Evolutionary conservation across 2,797 vertebrate species (phyloP).

Genomic region (Okamejei kenojei): DNA sequence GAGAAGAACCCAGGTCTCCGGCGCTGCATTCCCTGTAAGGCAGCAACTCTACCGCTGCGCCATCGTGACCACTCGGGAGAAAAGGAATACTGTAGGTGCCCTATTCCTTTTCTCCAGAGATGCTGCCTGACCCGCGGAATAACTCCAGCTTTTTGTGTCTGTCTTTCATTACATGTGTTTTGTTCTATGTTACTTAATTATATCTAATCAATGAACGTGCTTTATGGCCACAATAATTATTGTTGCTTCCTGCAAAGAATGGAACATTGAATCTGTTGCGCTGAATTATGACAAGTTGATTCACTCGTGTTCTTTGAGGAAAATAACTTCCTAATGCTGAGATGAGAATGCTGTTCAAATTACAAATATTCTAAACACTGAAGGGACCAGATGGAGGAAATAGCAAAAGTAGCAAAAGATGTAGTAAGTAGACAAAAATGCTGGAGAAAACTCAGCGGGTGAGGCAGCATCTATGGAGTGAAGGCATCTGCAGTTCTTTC

Average conservation of each 20-base stretch:
- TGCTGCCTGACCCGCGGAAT: no score
- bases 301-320: background rate
- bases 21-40: no score
- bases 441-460: no score
- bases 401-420: background rate
- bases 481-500: no score
- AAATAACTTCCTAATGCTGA: background rate
- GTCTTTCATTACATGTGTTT: no score
- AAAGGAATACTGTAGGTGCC: no score
- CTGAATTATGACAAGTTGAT: background rate
- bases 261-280: background rate
- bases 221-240: background rate
- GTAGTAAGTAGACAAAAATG: background rate
- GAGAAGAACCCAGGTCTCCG: no score
- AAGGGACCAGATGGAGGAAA: background rate
- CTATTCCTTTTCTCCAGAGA: no score
- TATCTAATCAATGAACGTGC: background rate
- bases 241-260: background rate
- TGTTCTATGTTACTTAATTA: background rate
- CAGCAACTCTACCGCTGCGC: no score
- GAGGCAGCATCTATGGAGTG: no score
- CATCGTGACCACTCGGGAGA: no score
- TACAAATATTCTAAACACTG: background rate
- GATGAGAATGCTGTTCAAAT: background rate
- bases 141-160: no score